Evolutionary conservation across 35 echinoderm and acorn worm genomes (phyloP).

Genomic region (Hemicentrotus pulcherrimus): DNA sequence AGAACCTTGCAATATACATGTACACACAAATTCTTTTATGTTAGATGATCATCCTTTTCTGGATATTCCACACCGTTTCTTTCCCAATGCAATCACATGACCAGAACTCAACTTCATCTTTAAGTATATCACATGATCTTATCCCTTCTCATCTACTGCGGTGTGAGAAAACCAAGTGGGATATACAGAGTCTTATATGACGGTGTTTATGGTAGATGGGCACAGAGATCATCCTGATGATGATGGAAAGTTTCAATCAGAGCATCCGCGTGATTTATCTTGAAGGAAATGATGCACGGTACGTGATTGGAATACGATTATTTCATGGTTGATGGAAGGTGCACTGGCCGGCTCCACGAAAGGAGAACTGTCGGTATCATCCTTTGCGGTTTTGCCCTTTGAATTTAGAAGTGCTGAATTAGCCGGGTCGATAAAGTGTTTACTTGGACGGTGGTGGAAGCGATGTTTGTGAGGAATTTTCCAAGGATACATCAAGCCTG

Average conservation of each 20-base stretch:
- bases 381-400: not conserved
- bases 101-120: too few species aligned
- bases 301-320: conserved; percentile 10
- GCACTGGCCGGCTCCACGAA: not conserved
- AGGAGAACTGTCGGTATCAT: not conserved
- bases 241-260: conserved; percentile 4
- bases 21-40: too few species aligned
- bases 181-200: not conserved
- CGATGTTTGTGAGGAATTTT: not conserved
- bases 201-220: not conserved
- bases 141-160: not conserved
- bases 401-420: not conserved
- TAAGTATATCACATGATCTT: not conserved
- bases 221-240: not conserved
- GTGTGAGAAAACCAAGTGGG: not conserved
- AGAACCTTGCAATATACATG: too few species aligned
- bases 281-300: not conserved
- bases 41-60: too few species aligned
- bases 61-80: too few species aligned
- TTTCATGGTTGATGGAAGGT: not conserved
- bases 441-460: not conserved
- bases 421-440: not conserved
- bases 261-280: not conserved
- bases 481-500: not conserved
- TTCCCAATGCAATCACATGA: too few species aligned